Evolutionary conservation across 2,888 invertebrate species (phyloP), one percentile per base, ranked within the genome.

Genomic region (Plebejus argus): DNA sequence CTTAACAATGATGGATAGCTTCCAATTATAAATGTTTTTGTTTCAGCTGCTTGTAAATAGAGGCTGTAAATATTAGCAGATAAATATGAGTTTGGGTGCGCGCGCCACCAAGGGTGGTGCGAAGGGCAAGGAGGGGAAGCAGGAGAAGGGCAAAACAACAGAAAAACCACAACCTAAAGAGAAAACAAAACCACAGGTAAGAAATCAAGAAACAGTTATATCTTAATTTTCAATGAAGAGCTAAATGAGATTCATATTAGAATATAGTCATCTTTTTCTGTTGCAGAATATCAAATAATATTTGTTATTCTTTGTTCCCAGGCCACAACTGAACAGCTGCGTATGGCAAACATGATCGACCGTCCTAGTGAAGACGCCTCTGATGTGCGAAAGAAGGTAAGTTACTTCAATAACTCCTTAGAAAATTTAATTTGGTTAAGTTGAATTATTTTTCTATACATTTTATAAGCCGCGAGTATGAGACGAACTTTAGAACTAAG

Each of bases 251-350:
- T 45, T 45, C 10, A 45, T 45, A 45, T 45, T 2, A 45, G 10
- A 45, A 45, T 12, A 45, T 45, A 10, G 10, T 8, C 0, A 0
- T 12, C 3, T 45, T 3, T 45, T 10, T 45, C 45, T 45, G 3
- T 45, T 45, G 45, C 10, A 10, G 45, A 45, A 10, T 45, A 45
- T 45, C 10, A 45, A 10, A 45, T 45, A 45, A 45, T 53, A 18
- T 53, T 5, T 53, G 53, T 3, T 53, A 4, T 56, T 15, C 18
- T 35, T 56, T 76, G 56, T 76, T 90, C 92, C 23, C 90, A 97
- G 96, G 96, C 97, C 81, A 97, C 97, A 84, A 96, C 97, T 91
- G 97, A 97, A 94, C 98, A 98, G 92, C 95, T 97, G 88, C 96
- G 97, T 85, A 96, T 97, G 94, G 97, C 97, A 90, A 96, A 97